These are phyloP conservation scores for Zosterops hypoxanthus DNA, from an alignment of 2,113 vertebrate species.

Conservation along the genomic window DNA sequence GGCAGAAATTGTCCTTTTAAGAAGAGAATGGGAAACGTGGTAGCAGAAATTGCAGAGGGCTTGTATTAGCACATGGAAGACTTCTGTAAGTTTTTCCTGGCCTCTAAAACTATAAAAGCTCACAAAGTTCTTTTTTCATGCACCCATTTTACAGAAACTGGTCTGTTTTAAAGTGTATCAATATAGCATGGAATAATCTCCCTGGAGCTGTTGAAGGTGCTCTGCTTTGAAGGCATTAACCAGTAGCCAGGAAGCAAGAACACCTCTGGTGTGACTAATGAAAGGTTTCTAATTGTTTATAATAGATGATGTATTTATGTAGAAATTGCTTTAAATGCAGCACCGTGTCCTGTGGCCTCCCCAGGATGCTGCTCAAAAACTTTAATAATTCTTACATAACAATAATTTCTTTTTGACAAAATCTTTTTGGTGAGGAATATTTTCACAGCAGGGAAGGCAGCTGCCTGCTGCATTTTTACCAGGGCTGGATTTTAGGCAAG, in stretches of 20 bases:
- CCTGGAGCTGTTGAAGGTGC: background rate
- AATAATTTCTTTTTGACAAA: background rate
- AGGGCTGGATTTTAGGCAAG: background rate
- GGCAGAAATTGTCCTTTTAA: background rate
- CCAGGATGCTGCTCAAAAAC: background rate
- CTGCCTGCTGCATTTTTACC: background rate
- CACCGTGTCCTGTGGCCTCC: background rate
- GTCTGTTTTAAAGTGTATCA: background rate
- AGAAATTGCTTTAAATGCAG: slow-evolving; percentile 20
- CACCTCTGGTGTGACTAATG: slow-evolving; percentile 47
- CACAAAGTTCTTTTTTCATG: background rate
- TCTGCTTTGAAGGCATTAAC: slow-evolving; percentile 37
- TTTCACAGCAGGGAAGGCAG: background rate
- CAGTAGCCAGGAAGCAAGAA: slow-evolving; percentile 21
- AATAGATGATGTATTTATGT: slow-evolving; percentile 1
- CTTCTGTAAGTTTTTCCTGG: background rate
- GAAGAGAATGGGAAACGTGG: background rate
- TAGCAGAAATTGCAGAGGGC: background rate
- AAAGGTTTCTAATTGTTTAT: slow-evolving; percentile 29
- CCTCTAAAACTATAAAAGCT: background rate
- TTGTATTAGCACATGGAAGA: background rate
- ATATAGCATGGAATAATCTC: background rate
- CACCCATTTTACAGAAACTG: background rate
- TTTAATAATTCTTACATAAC: background rate
- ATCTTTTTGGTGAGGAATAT: background rate